These are phyloP conservation scores for Hoplias malabaricus DNA, from an alignment of 2,113 vertebrate species.

Conservation along the genomic window DNA sequence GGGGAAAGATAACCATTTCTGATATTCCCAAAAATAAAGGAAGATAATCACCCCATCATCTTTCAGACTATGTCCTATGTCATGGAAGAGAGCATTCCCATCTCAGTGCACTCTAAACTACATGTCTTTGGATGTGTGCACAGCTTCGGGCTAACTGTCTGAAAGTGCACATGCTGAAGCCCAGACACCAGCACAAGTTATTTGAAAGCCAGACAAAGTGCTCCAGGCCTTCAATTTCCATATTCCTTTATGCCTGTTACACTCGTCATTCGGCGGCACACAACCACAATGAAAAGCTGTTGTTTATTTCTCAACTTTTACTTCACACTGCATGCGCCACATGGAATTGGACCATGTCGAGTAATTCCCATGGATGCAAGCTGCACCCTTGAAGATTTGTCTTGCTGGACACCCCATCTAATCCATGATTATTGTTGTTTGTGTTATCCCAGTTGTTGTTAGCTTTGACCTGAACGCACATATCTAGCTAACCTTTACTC, in stretches of 20 bases:
- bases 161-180: constrained; percentile 28
- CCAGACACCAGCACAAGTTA: constrained; percentile 20
- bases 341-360: not conserved
- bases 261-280: constrained; percentile 20
- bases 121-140: constrained; percentile 3
- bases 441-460: not conserved
- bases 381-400: not conserved
- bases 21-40: constrained; percentile 19
- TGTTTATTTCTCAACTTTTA: constrained; percentile 26
- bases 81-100: constrained; percentile 21
- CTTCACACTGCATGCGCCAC: constrained; percentile 12
- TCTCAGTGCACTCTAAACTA: constrained; percentile 5
- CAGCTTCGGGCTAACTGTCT: not conserved
- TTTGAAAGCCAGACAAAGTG: constrained; percentile 21
- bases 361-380: not conserved
- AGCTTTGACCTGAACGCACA: not conserved
- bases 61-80: constrained; percentile 3
- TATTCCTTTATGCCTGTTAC: constrained; percentile 37
- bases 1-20: constrained; percentile 19
- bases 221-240: constrained; percentile 26
- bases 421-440: not conserved
- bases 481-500: not conserved
- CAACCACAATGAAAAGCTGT: constrained; percentile 14
- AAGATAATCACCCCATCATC: constrained; percentile 25
- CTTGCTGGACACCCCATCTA: not conserved